Evolutionary conservation across 2,797 vertebrate genomes (phyloP).

Genomic region (Huso huso): DNA sequence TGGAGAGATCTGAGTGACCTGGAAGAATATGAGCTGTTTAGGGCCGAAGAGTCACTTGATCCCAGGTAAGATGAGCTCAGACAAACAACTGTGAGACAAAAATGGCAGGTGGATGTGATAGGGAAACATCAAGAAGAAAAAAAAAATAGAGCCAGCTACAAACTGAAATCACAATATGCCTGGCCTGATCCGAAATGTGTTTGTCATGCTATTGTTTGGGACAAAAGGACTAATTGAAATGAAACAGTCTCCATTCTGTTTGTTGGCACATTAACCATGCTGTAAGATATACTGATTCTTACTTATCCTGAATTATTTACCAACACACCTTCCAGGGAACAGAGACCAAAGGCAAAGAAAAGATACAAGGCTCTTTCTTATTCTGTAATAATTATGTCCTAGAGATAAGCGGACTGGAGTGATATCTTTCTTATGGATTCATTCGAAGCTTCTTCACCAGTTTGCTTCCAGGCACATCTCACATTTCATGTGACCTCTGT

Average conservation of each 20-base stretch:
- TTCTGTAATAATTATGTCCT: constrained; percentile 17
- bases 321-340: constrained; percentile 49
- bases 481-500: background rate
- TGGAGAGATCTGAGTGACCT: constrained; percentile 72
- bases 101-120: constrained; percentile 35
- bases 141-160: constrained; percentile 60
- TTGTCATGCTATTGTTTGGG: constrained; percentile 75
- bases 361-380: constrained; percentile 15
- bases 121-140: constrained; percentile 33
- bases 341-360: constrained; percentile 35
- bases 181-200: constrained; percentile 63
- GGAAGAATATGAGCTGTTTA: constrained; percentile 63
- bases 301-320: constrained; percentile 84
- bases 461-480: constrained; percentile 24
- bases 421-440: constrained; percentile 8
- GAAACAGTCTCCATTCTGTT: constrained; percentile 69
- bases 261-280: constrained; percentile 83
- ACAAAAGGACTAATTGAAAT: constrained; percentile 88
- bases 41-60: constrained; percentile 73
- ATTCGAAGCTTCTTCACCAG: background rate
- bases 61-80: constrained; percentile 65
- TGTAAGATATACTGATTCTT: constrained; percentile 78
- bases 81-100: constrained; percentile 47
- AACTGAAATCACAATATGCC: constrained; percentile 56
- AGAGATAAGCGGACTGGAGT: constrained; percentile 20